A percentile compares a stretch with the other conserved stretches of the same genome.
phyloP scores from a whole-genome alignment of 2,797 vertebrate genomes.

The Onychomys torridus region DNA sequence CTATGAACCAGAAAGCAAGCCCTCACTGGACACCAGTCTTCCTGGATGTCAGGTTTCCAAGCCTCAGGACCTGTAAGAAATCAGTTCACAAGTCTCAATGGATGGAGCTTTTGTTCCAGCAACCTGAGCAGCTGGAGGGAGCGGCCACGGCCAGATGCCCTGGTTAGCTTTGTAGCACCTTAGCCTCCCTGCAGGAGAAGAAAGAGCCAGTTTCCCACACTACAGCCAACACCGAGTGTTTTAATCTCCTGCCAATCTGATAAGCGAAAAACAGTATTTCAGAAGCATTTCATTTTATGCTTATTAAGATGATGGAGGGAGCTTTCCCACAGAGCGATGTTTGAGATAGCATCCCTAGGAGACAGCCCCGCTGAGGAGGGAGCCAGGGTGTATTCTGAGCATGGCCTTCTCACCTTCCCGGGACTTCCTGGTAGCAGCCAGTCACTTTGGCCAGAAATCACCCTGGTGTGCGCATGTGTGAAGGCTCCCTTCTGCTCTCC shows the following conservation, averaged over 20 bases:
- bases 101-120: not conserved
- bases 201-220: not conserved
- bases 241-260: constrained; percentile 14
- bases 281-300: not conserved
- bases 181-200: not conserved
- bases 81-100: not conserved
- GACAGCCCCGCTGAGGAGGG: not conserved
- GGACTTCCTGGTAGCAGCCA: accelerated
- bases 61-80: not conserved
- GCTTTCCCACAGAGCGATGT: not conserved
- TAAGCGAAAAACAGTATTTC: not conserved
- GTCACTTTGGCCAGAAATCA: not conserved
- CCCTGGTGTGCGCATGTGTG: accelerated
- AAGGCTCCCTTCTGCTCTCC: not conserved
- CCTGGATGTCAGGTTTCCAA: not conserved
- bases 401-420: not conserved
- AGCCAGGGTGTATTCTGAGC: not conserved
- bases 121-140: not conserved
- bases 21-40: not conserved
- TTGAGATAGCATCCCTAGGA: not conserved
- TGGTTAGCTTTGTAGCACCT: accelerated
- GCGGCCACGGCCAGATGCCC: not conserved
- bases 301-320: not conserved
- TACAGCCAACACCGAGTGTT: not conserved
- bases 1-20: not conserved